These are phyloP conservation scores for Meleagris gallopavo DNA, from an alignment of 2,113 vertebrate genomes.

Conservation along the genomic window DNA sequence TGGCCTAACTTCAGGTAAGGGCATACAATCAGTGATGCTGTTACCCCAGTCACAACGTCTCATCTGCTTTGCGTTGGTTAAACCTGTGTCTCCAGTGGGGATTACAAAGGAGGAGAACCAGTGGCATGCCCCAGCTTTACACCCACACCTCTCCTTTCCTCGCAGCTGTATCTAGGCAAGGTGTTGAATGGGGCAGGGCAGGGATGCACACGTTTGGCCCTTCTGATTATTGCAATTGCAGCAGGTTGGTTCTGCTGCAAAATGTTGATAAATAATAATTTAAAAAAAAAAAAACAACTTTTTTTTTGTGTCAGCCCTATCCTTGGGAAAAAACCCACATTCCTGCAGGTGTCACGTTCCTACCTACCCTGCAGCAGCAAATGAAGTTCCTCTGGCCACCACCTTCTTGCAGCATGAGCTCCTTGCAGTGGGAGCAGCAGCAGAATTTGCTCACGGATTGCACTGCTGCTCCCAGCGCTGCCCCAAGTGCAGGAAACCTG, in stretches of 20 bases:
- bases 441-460: neutral
- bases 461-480: neutral
- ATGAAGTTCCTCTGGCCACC: neutral
- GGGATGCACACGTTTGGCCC: neutral
- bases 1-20: neutral
- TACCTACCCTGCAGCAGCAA: neutral
- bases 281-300: neutral
- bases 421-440: neutral
- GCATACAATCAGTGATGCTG: neutral
- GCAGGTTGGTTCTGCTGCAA: neutral
- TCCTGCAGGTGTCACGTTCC: neutral
- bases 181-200: neutral
- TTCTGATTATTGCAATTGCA: constrained; percentile 15
- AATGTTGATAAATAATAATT: neutral
- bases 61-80: neutral
- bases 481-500: neutral
- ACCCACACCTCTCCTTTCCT: neutral
- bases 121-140: neutral
- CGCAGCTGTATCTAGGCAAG: neutral
- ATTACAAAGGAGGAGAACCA: neutral
- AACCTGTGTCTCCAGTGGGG: neutral
- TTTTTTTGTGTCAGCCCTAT: neutral
- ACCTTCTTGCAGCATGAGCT: neutral
- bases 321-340: neutral
- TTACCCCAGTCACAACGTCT: neutral